Evolutionary conservation across 2,113 vertebrate species (phyloP).

Genomic region (Gopherus evgoodei): DNA sequence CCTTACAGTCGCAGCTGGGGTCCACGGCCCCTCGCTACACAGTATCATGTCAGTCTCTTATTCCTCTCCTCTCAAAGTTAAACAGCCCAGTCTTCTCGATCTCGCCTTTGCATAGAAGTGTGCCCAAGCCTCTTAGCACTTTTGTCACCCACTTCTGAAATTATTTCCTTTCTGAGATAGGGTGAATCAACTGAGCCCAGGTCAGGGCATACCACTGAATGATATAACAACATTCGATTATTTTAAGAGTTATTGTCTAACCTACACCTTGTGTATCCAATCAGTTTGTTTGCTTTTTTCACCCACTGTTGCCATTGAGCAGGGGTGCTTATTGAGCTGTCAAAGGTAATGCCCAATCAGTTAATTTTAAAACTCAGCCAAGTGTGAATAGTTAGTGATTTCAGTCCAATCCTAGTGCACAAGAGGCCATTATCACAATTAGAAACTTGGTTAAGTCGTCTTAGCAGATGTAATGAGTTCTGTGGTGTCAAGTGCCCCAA

Average conservation of each 20-base stretch:
- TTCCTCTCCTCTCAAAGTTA: background rate
- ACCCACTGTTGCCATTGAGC: background rate
- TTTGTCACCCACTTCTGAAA: background rate
- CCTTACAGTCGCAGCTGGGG: no score
- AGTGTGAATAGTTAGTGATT: background rate
- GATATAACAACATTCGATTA: background rate
- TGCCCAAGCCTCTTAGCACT: background rate
- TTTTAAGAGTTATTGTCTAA: background rate
- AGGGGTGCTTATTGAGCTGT: background rate
- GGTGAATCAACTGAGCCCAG: background rate
- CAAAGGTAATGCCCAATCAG: background rate
- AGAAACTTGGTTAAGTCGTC: background rate
- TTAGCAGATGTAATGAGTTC: background rate
- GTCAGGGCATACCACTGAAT: background rate
- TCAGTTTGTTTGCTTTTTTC: background rate
- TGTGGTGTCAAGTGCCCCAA: background rate
- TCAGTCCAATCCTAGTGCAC: fast-evolving
- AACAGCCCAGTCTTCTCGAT: background rate
- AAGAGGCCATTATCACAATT: background rate
- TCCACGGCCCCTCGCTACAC: no score
- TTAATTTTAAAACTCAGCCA: background rate
- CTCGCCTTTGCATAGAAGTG: background rate
- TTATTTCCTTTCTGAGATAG: background rate
- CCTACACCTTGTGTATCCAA: background rate
- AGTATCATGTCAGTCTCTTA: no score